A percentile compares a stretch with the other conserved stretches of the same genome.
These are phyloP conservation scores for Hemitrygon akajei DNA, from an alignment of 2,797 vertebrate genomes.

Conservation along the genomic window DNA sequence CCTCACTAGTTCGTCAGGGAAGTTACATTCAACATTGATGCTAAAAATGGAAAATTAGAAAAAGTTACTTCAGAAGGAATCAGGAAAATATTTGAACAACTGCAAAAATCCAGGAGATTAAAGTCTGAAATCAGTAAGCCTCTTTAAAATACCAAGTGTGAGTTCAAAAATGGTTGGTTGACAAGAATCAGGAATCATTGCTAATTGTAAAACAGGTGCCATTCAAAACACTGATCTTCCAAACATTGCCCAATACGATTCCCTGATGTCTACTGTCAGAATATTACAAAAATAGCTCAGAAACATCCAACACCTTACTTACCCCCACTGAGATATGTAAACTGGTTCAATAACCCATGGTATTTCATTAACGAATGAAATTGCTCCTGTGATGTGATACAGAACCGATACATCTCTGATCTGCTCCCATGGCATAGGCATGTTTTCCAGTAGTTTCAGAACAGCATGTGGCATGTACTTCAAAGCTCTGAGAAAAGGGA, in stretches of 20 bases:
- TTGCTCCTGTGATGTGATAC: slow-evolving; percentile 96
- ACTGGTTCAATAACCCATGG: slow-evolving; percentile 98
- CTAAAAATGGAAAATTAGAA: neutral
- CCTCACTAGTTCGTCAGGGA: neutral
- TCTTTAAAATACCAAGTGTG: neutral
- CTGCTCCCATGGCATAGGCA: slow-evolving; percentile 99
- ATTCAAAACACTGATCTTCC: neutral
- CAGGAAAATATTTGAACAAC: neutral
- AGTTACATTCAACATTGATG: neutral
- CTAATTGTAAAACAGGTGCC: neutral
- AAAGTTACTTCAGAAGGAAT: neutral
- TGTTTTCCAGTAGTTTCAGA: slow-evolving; percentile 95
- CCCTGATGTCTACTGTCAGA: neutral
- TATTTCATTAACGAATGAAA: slow-evolving; percentile 98
- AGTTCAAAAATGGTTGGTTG: too few species aligned
- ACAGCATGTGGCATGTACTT: slow-evolving; percentile 99
- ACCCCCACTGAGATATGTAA: slow-evolving; percentile 99
- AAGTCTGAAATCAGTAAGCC: neutral
- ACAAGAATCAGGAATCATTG: neutral
- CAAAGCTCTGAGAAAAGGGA: slow-evolving; percentile 65
- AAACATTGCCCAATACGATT: neutral
- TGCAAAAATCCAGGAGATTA: neutral
- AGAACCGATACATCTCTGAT: slow-evolving; percentile 92
- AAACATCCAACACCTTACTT: slow-evolving; percentile 43
- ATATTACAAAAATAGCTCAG: neutral